Evolutionary conservation across 2,113 vertebrate genomes (phyloP).

Genomic region (Leptocoma aspasia): DNA sequence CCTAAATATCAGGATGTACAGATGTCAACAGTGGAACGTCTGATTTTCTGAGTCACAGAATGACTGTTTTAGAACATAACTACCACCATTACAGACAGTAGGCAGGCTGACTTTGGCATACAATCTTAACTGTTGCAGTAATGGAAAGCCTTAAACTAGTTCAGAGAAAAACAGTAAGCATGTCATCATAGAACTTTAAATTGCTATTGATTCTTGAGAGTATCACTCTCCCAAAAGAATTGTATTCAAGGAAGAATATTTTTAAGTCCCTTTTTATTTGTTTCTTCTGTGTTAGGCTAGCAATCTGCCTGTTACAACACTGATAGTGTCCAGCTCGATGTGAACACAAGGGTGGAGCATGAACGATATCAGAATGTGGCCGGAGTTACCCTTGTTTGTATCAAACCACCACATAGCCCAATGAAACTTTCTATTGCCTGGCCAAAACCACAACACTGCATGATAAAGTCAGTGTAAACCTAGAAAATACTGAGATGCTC

Average conservation of each 20-base stretch:
- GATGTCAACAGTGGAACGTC: neutral
- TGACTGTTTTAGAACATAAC: neutral
- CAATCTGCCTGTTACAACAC: neutral
- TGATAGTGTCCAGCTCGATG: neutral
- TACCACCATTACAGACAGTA: neutral
- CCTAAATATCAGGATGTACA: neutral
- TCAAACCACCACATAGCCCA: neutral
- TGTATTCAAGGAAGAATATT: neutral
- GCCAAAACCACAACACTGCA: neutral
- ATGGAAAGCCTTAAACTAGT: neutral
- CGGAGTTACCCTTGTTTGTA: neutral
- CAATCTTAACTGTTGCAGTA: neutral
- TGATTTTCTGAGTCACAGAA: neutral
- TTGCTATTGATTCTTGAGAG: neutral
- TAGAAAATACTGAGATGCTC: neutral
- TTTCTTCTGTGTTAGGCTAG: neutral
- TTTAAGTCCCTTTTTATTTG: neutral
- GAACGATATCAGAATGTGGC: neutral
- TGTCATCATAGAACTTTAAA: neutral
- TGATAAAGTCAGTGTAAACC: neutral
- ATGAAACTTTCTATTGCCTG: neutral
- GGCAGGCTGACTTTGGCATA: too few relatives aligned
- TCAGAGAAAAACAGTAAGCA: neutral
- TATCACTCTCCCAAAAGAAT: neutral
- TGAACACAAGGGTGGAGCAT: neutral